Conservation (phyloP, 2,888 invertebrate species). For the Acronicta alni region DNA sequence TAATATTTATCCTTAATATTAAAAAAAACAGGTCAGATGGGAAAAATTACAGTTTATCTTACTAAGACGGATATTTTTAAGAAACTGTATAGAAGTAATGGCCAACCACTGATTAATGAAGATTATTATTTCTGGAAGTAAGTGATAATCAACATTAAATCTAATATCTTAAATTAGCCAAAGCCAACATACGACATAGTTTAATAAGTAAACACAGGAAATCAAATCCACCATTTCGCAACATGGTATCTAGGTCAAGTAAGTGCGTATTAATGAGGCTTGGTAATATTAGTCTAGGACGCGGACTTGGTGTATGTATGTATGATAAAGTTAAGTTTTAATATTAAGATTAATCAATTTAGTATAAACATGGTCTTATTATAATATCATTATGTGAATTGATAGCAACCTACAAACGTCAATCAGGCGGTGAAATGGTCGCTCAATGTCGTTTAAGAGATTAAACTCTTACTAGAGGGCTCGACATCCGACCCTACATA, state of each 20-base stretch:
- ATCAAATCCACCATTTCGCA: slow-evolving; percentile 62
- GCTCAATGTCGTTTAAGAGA: slow-evolving; percentile 70
- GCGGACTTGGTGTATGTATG: slow-evolving; percentile 44
- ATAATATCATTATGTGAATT: too few relatives aligned
- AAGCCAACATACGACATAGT: slow-evolving; percentile 15
- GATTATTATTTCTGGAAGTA: background rate
- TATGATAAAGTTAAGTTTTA: slow-evolving; percentile 43
- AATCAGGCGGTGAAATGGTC: slow-evolving; percentile 67
- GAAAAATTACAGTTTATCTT: background rate
- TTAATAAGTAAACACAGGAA: slow-evolving; percentile 50
- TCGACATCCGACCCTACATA: slow-evolving; percentile 60
- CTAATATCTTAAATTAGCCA: slow-evolving; percentile 39
- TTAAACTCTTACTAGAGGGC: slow-evolving; percentile 68
- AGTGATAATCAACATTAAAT: slow-evolving; percentile 24
- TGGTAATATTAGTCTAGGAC: slow-evolving; percentile 56
- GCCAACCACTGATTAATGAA: too few relatives aligned
- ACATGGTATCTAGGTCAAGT: slow-evolving; percentile 70
- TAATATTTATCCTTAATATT: slow-evolving; percentile 9
- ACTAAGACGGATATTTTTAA: too few relatives aligned
- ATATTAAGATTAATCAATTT: slow-evolving; percentile 17
- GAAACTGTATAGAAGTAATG: too few relatives aligned
- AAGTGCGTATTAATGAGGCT: slow-evolving; percentile 64
- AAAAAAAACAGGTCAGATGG: background rate
- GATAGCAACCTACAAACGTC: slow-evolving; percentile 71
- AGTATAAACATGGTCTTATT: slow-evolving; percentile 48